Base-by-base conservation (phyloP, 2,113 vertebrate genomes). In the Anser brachyrhynchus region DNA sequence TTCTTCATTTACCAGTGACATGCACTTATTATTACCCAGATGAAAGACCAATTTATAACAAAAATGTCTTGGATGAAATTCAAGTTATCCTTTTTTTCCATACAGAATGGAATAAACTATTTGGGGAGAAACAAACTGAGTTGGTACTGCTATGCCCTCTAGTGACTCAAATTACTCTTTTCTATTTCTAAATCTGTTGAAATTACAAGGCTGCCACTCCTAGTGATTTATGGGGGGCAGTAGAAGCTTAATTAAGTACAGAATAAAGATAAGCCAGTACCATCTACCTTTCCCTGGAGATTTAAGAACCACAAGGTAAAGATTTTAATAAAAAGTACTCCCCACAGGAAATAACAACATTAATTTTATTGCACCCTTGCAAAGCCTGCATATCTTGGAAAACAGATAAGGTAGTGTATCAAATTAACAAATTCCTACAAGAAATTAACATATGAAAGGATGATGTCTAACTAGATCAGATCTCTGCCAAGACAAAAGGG, bases 71-170 rank as follows among this genome's bases (percentile, higher is more conserved):
- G 16, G 82, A 72, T 72, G 14, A 69, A 89, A 61, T 58, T 65
- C 62, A 64, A 26, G 17, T 41, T 37, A 81, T 43, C 76, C 19
- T 78, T 72, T 93, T 84, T 51, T 84, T 49, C 20, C 33, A 51
- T 18, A 65, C 12, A 44, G 46, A 93, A 84, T 16, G 16, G 10
- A 84, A 91, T 61, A 71, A 58, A 87, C 67, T 79, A 22, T 12
- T 37, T n/a, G 75, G 15, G 17, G 29, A 82, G 52, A 92, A 89
- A 52, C 10, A 87, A 86, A 76, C 10, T 74, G 70, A 8, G 78
- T 88, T 88, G 37, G 78, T 95, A 65, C 90, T 79, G 59, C 82
- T 89, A 46, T 92, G 97, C 96, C 95, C 93, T 95, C 96, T 97
- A 96, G 95, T 83, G 93, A 89, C 92, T 94, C 77, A 91, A 92